Percentiles rank a stretch among this genome's conserved stretches.
Evolutionary conservation across 2,888 invertebrate genomes (phyloP).

Genomic region (Drosophila formosana): DNA sequence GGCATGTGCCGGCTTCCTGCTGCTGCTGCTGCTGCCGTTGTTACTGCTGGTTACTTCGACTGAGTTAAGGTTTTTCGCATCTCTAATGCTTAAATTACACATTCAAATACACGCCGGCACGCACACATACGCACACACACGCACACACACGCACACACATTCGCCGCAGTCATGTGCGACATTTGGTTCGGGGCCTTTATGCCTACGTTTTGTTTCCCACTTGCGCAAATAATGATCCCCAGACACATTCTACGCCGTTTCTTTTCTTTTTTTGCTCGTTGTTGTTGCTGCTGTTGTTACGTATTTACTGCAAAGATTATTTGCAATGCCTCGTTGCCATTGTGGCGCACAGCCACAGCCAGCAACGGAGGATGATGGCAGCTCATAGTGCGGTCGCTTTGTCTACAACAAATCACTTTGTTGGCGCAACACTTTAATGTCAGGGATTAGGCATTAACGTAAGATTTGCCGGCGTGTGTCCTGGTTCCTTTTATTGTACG

Average conservation of each 20-base stretch:
- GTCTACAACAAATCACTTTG: conserved; percentile 79
- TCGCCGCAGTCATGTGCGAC: conserved; percentile 78
- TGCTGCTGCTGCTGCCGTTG: conserved; percentile 8
- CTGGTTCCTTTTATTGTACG: conserved; percentile 44
- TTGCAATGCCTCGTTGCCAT: conserved; percentile 73
- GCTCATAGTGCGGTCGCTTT: conserved; percentile 67
- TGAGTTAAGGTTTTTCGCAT: conserved; percentile 73
- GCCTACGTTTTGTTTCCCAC: conserved; percentile 78
- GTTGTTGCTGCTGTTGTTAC: conserved; percentile 44
- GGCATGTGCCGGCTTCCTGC: conserved; percentile 50
- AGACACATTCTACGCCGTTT: conserved; percentile 68
- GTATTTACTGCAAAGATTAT: conserved; percentile 80
- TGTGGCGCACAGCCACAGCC: conserved; percentile 28
- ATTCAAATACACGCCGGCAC: conserved; percentile 66
- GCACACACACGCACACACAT: conserved; percentile 28
- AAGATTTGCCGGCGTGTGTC: conserved; percentile 63
- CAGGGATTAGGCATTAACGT: conserved; percentile 79
- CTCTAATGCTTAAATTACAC: conserved; percentile 81
- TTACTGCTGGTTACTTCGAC: conserved; percentile 36
- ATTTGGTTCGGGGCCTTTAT: conserved; percentile 62
- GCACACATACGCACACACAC: conserved; percentile 25
- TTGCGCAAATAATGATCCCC: conserved; percentile 82
- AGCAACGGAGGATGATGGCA: conserved; percentile 4
- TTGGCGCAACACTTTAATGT: conserved; percentile 81
- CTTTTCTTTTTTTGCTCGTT: conserved; percentile 14